Conservation (phyloP, 2,888 invertebrate species). For the Scaptomyza polygonia region DNA sequence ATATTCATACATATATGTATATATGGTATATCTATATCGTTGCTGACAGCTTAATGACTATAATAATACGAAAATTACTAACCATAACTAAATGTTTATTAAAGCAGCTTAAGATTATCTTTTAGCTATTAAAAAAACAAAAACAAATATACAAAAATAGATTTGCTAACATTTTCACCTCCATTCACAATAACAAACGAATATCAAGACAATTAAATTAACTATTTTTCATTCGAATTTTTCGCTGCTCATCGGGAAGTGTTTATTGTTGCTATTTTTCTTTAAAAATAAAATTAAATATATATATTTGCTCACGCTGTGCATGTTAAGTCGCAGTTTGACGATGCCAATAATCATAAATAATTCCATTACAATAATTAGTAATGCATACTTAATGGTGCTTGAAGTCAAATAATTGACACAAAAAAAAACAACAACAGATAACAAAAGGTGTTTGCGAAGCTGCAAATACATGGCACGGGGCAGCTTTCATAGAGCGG, state of each 20-base stretch:
- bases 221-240: conserved; percentile 22
- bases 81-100: conserved; percentile 16
- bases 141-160: conserved; percentile 14
- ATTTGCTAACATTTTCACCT: conserved; percentile 16
- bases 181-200: conserved; percentile 17
- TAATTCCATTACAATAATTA: conserved; percentile 72
- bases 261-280: conserved; percentile 16
- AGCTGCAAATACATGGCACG: not conserved
- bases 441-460: conserved; percentile 17
- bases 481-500: not conserved
- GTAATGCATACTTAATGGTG: conserved; percentile 66
- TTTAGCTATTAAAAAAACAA: conserved; percentile 6
- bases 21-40: not conserved
- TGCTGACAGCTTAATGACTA: conserved; percentile 32
- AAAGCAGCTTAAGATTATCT: conserved; percentile 31
- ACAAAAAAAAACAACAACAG: conserved; percentile 42
- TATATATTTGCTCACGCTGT: conserved; percentile 28
- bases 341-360: conserved; percentile 63
- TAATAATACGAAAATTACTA: conserved; percentile 18
- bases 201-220: conserved; percentile 42
- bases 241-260: conserved; percentile 37
- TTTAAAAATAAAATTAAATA: conserved; percentile 10
- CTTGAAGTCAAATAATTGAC: conserved; percentile 56
- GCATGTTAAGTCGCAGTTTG: conserved; percentile 43
- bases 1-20: not conserved